phyloP scores from a whole-genome alignment of 35 echinoderm and acorn worm genomes.

The Antedon bifida region DNA sequence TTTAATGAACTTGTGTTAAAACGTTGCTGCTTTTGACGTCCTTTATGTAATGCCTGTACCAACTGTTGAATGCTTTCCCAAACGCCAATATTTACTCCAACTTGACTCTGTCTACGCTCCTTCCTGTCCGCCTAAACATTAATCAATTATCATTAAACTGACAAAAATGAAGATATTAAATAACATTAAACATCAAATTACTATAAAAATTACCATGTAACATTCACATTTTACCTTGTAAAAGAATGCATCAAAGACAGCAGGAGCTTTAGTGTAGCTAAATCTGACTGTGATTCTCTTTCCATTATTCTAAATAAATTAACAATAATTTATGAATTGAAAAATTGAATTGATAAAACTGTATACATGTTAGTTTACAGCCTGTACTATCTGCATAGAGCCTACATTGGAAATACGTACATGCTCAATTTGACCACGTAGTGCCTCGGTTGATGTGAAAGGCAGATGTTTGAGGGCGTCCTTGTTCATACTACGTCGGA shows the following conservation, averaged over 20 bases:
- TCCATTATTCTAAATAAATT: not conserved
- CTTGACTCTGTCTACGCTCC: not conserved
- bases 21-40: not conserved
- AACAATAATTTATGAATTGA: not conserved
- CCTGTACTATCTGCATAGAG: too few relatives aligned
- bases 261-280: not conserved
- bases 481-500: not conserved
- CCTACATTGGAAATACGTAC: not conserved
- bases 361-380: too few relatives aligned
- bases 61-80: not conserved
- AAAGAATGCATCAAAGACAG: constrained; percentile 4
- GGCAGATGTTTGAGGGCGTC: constrained; percentile 1
- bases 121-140: not conserved
- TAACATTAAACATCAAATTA: too few relatives aligned
- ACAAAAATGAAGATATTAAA: too few relatives aligned
- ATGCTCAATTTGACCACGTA: constrained; percentile 3
- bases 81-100: not conserved
- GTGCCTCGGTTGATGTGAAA: not conserved
- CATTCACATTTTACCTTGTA: not conserved
- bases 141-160: not conserved
- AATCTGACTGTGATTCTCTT: not conserved
- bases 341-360: too few relatives aligned
- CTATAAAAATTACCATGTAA: too few relatives aligned
- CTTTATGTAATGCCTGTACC: not conserved
- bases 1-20: not conserved